phyloP scores from a whole-genome alignment of 1,140 invertebrate genomes.

The Archivesica marissinica region DNA sequence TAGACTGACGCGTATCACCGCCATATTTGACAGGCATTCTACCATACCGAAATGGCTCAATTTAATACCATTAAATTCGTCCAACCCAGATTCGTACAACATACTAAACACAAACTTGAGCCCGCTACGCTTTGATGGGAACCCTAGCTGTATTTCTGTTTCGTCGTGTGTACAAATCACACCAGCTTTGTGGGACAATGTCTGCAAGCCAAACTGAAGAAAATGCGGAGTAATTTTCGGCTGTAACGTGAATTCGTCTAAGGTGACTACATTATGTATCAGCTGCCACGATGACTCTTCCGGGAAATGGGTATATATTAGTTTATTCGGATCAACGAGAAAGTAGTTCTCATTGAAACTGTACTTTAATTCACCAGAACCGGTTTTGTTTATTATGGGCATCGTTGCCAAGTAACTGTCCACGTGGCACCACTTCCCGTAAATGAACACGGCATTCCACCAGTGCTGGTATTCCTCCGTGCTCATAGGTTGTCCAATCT shows the following conservation, averaged over 20 bases:
- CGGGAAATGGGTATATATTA: conserved; percentile 86
- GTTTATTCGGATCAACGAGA: conserved; percentile 85
- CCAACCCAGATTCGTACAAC: conserved; percentile 75
- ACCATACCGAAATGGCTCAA: conserved; percentile 82
- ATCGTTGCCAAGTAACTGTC: conserved; percentile 75
- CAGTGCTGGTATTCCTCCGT: conserved; percentile 82
- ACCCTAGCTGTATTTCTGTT: conserved; percentile 77
- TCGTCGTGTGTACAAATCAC: conserved; percentile 77
- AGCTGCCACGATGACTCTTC: conserved; percentile 79
- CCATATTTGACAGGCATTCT: conserved; percentile 77
- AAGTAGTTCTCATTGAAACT: conserved; percentile 83
- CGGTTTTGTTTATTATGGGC: conserved; percentile 57
- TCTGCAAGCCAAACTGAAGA: conserved; percentile 82
- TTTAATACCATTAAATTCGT: conserved; percentile 80
- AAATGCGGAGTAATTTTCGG: conserved; percentile 84
- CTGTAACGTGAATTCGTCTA: conserved; percentile 80
- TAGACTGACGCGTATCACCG: conserved; percentile 80
- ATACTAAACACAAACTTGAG: conserved; percentile 83
- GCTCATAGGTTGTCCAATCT: conserved; percentile 82
- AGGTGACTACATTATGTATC: conserved; percentile 65
- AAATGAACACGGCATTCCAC: conserved; percentile 83
- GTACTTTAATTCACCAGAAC: conserved; percentile 66
- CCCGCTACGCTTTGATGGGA: conserved; percentile 72
- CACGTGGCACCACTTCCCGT: conserved; percentile 82
- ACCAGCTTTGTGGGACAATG: conserved; percentile 80